A percentile compares a stretch with the other conserved stretches of the same genome.
Conservation (phyloP, 2,113 vertebrate species). For the Oreotragus oreotragus region DNA sequence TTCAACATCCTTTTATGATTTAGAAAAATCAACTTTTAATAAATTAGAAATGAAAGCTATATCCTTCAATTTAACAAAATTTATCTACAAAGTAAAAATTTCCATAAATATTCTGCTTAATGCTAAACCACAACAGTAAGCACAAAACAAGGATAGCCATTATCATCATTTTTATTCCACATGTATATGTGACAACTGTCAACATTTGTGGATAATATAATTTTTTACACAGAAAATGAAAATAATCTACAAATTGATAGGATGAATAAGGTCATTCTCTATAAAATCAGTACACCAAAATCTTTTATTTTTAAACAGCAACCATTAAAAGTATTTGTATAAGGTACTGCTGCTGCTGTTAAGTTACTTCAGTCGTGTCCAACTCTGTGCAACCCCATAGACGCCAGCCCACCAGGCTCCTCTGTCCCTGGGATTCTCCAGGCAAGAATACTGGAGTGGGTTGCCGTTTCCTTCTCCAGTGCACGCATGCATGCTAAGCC, state of each 20-base stretch:
- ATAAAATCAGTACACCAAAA: not conserved
- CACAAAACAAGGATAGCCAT: not conserved
- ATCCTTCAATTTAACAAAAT: not conserved
- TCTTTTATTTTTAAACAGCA: not conserved
- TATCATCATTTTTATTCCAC: not conserved
- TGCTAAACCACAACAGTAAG: not conserved
- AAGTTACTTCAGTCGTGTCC: not conserved
- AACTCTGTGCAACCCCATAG: rapidly evolving
- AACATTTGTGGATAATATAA: not conserved
- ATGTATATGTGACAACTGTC: not conserved
- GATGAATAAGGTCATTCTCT: not conserved
- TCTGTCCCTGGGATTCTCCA: not conserved
- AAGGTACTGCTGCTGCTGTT: not conserved
- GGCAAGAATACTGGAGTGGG: not conserved
- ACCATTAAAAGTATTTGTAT: not conserved
- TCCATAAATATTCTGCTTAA: not conserved
- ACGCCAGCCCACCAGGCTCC: not conserved
- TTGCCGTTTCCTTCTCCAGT: not conserved
- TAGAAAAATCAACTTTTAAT: not conserved
- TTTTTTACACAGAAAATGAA: not conserved
- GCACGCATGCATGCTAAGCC: not conserved
- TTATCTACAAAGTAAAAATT: not conserved
- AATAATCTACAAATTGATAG: not conserved
- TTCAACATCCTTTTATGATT: not conserved
- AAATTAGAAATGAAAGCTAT: not conserved